Percentiles rank a stretch among this genome's conserved stretches.
These are phyloP conservation scores for Anthophora plumipes DNA, from an alignment of 2,888 invertebrate genomes.

Conservation along the genomic window DNA sequence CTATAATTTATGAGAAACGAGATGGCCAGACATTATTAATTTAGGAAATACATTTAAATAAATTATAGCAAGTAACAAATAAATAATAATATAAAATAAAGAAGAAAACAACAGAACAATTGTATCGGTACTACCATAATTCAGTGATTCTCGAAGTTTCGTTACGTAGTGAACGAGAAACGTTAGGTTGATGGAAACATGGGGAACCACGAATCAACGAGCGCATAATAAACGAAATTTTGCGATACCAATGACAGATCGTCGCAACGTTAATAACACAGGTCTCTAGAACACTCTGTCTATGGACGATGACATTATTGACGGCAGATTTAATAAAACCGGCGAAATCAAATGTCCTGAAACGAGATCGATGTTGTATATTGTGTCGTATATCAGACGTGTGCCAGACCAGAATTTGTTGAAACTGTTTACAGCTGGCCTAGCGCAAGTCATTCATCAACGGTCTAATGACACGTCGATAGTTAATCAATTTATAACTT, in stretches of 20 bases:
- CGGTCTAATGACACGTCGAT: neutral
- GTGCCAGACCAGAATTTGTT: conserved; percentile 4
- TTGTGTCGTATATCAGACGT: conserved; percentile 14
- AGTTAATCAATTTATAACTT: neutral
- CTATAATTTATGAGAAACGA: too few relatives aligned
- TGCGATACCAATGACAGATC: conserved; percentile 18
- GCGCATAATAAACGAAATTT: conserved; percentile 1
- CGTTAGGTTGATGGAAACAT: too few relatives aligned
- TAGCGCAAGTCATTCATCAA: neutral
- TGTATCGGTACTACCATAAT: too few relatives aligned
- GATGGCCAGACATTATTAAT: too few relatives aligned
- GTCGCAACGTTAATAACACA: conserved; percentile 39
- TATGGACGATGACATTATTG: conserved; percentile 27
- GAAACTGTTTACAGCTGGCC: neutral
- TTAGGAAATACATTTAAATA: too few relatives aligned
- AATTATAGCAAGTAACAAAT: too few relatives aligned
- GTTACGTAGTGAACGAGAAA: neutral
- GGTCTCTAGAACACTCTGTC: neutral
- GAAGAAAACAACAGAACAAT: too few relatives aligned
- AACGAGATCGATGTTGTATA: conserved; percentile 33
- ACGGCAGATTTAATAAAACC: conserved; percentile 43
- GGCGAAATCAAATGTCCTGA: conserved; percentile 27
- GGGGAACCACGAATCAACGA: neutral
- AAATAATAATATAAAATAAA: too few relatives aligned
- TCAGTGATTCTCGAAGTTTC: neutral